Conservation (phyloP, 1,140 invertebrate species). For the Neodiprion virginianus region DNA sequence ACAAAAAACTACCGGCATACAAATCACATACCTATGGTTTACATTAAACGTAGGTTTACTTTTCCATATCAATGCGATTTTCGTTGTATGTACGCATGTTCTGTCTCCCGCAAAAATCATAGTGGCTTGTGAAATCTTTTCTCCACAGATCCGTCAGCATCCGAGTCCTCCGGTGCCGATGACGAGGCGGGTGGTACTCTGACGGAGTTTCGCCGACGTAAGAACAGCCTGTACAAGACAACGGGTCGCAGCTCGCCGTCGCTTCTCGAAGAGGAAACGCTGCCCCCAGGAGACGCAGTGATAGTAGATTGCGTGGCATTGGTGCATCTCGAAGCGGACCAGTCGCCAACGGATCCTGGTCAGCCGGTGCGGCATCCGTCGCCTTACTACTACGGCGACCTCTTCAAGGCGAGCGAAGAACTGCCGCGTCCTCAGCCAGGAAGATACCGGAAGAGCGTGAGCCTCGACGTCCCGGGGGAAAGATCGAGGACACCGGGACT, state of each 20-base stretch:
- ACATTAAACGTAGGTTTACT: too few species aligned
- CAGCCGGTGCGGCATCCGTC: slow-evolving; percentile 72
- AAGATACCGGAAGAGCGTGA: slow-evolving; percentile 69
- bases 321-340: slow-evolving; percentile 48
- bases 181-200: slow-evolving; percentile 40
- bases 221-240: slow-evolving; percentile 34
- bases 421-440: slow-evolving; percentile 47
- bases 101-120: too few species aligned
- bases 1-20: too few species aligned
- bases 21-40: too few species aligned
- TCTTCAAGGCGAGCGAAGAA: slow-evolving; percentile 66
- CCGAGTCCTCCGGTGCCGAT: slow-evolving; percentile 53
- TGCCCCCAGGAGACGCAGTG: slow-evolving; percentile 32
- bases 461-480: slow-evolving; percentile 71
- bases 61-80: too few species aligned
- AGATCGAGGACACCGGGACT: slow-evolving; percentile 55
- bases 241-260: slow-evolving; percentile 16
- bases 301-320: slow-evolving; percentile 51
- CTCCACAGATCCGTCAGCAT: slow-evolving; percentile 50
- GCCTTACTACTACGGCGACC: slow-evolving; percentile 79
- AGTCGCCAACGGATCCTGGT: slow-evolving; percentile 53
- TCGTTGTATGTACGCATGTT: too few species aligned
- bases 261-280: slow-evolving; percentile 30
- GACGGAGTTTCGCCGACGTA: slow-evolving; percentile 35
- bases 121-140: too few species aligned